Evolutionary conservation across 2,113 vertebrate genomes (phyloP).

Genomic region (Climacteris rufus): DNA sequence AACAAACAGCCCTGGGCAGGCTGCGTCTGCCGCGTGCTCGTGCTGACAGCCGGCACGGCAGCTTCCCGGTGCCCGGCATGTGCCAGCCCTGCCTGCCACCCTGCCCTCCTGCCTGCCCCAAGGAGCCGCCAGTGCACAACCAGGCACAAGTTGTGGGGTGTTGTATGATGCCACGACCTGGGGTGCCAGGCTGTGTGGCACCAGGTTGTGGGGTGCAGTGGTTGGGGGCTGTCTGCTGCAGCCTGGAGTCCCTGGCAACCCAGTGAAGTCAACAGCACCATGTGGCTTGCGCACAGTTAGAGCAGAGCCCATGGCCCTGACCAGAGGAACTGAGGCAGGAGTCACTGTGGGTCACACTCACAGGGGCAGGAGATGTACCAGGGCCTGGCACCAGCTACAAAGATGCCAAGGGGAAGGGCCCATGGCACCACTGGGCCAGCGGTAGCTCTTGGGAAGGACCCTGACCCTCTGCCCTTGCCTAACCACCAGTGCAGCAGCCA

Average conservation of each 20-base stretch:
- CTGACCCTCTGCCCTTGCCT: background rate
- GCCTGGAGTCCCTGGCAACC: background rate
- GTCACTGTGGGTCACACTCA: accelerated
- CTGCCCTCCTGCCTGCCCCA: background rate
- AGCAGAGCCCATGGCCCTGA: accelerated
- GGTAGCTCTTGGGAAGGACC: background rate
- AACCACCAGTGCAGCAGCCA: accelerated
- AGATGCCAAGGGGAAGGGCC: background rate
- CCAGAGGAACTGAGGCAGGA: background rate
- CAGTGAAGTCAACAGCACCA: background rate
- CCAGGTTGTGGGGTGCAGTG: background rate
- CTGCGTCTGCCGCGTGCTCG: constrained; percentile 34
- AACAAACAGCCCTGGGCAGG: constrained; percentile 65
- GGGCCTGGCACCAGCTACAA: background rate
- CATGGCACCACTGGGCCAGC: accelerated
- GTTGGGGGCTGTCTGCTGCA: background rate
- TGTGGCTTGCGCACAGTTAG: accelerated
- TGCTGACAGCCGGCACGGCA: constrained; percentile 10
- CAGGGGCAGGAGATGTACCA: background rate
- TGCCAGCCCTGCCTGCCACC: background rate
- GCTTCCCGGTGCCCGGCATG: background rate
- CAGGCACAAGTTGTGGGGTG: accelerated
- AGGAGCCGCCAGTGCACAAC: background rate
- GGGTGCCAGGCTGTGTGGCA: background rate
- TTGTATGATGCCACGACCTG: accelerated